These are phyloP conservation scores for Anseranas semipalmata DNA, from an alignment of 2,113 vertebrate species.

Conservation along the genomic window DNA sequence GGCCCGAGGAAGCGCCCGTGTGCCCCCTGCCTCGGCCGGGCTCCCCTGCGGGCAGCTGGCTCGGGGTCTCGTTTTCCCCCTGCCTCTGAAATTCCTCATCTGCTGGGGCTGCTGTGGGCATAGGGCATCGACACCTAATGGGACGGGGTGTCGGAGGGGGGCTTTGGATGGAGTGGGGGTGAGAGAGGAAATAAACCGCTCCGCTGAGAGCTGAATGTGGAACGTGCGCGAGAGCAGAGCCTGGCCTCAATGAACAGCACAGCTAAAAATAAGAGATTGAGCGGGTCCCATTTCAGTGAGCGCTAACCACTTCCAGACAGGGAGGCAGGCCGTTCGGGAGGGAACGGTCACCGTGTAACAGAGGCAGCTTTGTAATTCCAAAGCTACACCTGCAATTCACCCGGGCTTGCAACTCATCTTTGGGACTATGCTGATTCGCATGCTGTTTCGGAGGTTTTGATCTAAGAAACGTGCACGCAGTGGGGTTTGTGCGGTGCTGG, in stretches of 20 bases:
- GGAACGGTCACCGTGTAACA: neutral
- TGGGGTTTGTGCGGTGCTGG: fast-evolving
- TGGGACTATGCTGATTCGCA: fast-evolving
- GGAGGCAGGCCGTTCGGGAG: neutral
- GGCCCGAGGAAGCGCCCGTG: neutral
- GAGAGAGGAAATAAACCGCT: neutral
- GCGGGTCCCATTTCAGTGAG: neutral
- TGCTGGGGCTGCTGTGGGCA: fast-evolving
- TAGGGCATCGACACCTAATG: fast-evolving
- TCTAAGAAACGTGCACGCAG: fast-evolving
- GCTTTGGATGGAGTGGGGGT: neutral
- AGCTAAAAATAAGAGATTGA: neutral
- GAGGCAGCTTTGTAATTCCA: neutral
- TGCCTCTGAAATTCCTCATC: neutral
- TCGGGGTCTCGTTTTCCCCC: fast-evolving
- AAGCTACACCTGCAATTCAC: fast-evolving
- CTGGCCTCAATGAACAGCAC: neutral
- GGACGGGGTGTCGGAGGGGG: fast-evolving
- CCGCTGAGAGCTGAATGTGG: fast-evolving
- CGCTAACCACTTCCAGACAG: neutral
- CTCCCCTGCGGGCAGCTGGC: neutral
- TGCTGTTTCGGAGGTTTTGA: neutral
- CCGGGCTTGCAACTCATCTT: neutral
- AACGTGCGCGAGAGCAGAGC: neutral
- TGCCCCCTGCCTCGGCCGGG: neutral